These are phyloP conservation scores for Bos indicus DNA, from an alignment of 2,113 vertebrate species.

Conservation along the genomic window DNA sequence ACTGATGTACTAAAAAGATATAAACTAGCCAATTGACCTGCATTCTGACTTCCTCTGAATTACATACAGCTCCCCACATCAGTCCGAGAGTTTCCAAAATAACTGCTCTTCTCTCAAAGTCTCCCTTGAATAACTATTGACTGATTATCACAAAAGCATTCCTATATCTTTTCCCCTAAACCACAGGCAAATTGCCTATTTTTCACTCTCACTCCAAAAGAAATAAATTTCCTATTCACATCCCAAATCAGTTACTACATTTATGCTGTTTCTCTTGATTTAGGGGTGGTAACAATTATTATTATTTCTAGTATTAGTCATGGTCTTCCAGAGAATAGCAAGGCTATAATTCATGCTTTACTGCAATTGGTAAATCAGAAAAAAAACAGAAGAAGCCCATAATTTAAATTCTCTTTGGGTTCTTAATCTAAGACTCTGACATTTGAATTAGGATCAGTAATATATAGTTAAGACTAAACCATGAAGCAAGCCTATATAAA, in stretches of 20 bases:
- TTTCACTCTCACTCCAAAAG: slow-evolving; percentile 27
- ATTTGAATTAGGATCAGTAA: slow-evolving; percentile 62
- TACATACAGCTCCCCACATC: not conserved
- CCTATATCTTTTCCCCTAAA: not conserved
- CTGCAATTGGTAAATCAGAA: slow-evolving; percentile 45
- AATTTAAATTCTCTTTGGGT: slow-evolving; percentile 62
- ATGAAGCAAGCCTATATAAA: slow-evolving; percentile 46
- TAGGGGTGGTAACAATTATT: slow-evolving; percentile 55
- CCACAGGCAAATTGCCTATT: slow-evolving; percentile 35
- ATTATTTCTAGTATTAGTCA: slow-evolving; percentile 65
- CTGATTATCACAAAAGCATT: slow-evolving; percentile 9
- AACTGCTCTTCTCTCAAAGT: not conserved
- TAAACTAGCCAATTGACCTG: not conserved
- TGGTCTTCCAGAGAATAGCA: slow-evolving; percentile 51
- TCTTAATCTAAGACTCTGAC: slow-evolving; percentile 62
- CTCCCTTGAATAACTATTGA: slow-evolving; percentile 25
- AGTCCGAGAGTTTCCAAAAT: not conserved
- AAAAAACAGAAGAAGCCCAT: slow-evolving; percentile 37
- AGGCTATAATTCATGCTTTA: slow-evolving; percentile 65
- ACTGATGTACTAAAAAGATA: not conserved
- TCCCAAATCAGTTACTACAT: slow-evolving; percentile 28
- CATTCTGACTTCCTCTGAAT: not conserved
- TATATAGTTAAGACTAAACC: slow-evolving; percentile 58
- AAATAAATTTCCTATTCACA: slow-evolving; percentile 41
- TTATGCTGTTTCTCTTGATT: slow-evolving; percentile 48